phyloP scores from a whole-genome alignment of 2,113 vertebrate species.

The Clarias gariepinus region DNA sequence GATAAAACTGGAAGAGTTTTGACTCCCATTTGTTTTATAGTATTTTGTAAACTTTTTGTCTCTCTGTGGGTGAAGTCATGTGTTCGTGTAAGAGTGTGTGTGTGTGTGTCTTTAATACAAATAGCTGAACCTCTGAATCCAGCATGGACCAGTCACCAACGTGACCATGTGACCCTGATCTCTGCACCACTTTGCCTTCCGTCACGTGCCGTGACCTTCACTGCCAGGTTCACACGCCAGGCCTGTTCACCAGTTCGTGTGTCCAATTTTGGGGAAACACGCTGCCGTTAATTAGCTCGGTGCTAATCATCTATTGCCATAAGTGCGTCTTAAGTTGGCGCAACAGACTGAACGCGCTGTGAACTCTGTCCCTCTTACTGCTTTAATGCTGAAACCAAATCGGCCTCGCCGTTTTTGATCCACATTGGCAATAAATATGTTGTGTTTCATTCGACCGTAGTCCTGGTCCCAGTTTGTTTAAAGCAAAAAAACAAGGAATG shows the following conservation, averaged over 20 bases:
- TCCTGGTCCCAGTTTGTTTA: too few relatives aligned
- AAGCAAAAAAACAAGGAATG: too few relatives aligned
- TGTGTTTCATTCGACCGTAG: too few relatives aligned
- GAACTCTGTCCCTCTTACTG: too few relatives aligned
- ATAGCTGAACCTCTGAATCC: too few relatives aligned
- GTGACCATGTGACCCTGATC: neutral
- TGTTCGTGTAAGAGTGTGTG: neutral
- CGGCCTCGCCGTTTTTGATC: neutral
- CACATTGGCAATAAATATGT: too few relatives aligned
- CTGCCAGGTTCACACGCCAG: neutral
- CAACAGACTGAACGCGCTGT: neutral
- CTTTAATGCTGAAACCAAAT: slow-evolving; percentile 26
- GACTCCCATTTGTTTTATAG: neutral
- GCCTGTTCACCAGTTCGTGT: neutral
- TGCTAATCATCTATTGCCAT: neutral
- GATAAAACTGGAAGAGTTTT: slow-evolving; percentile 3
- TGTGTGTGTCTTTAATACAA: neutral
- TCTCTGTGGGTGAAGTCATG: neutral
- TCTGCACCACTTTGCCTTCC: neutral
- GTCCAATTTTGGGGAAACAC: neutral
- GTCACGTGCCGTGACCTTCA: neutral
- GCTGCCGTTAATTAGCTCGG: neutral
- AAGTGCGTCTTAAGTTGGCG: neutral
- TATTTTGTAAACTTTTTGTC: neutral
- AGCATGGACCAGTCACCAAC: neutral